Base-by-base conservation (phyloP, 2,888 invertebrate species). In the Gymnosoma rotundatum region DNA sequence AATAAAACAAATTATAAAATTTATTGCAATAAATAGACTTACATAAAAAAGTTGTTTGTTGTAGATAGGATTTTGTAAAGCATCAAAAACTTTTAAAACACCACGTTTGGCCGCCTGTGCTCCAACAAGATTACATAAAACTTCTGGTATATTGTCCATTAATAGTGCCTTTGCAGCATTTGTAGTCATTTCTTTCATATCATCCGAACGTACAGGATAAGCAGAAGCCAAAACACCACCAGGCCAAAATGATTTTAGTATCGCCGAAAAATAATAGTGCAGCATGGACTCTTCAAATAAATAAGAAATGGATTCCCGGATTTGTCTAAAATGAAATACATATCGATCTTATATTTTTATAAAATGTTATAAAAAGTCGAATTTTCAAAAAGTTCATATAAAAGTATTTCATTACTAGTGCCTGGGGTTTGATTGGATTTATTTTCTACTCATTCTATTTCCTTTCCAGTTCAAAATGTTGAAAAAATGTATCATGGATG, bases 31-130 rank as follows among this genome's bases (percentile, higher is more conserved):
- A 50, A 18, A 61, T 14, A 0, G 64, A 94, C 96, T 95, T 91
- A 97, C 98, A 93, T 98, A 98, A 93, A 97, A 96, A 58, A 98
- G 93, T 90, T 98, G 97, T 90, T 98, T 98, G 92, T 98, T 98
- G 90, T 97, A 95, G 89, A 95, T 94, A 85, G 95, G 95, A 92
- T 97, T 95, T 92, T 98, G 98, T 86, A 98, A 93, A 67, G 96
- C 95, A 90, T 96, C 95, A 92, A 98, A 98, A 79, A 98, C 95
- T 92, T 97, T 97, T 86, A 95, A 94, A 0, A 97, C 95, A 61
- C 98, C 98, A 87, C 95, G 94, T 87, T 95, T 95, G 38, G 97
- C 96, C 72, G 97, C 96, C 91, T 96, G 96, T 76, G 96, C 95
- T 25, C 98, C 98, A 73, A 98, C 96, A 76, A 98, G 93, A 90